Evolutionary conservation across 2,888 invertebrate genomes (phyloP), one percentile per base, ranked within the genome.

Genomic region (Alloscopus bannaensis): DNA sequence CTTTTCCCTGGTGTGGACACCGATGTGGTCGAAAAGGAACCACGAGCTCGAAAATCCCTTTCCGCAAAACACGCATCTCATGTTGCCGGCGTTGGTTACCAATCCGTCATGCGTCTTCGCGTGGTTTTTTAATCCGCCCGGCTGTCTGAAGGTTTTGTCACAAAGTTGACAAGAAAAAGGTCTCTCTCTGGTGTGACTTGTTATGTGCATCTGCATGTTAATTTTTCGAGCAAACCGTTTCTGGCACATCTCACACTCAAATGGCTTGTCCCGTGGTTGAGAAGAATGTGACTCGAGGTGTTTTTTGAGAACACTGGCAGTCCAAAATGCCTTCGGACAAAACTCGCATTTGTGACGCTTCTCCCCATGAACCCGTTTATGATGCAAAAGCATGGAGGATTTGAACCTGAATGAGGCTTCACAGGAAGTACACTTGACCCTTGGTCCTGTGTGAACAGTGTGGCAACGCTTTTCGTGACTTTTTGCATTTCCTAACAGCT

Each of bases 151-250:
- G 1, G 55, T 36, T 36, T 78, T 70, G 1, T 55, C 57, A 47
- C 78, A 78, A n/a, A 71, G 11, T 2, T 64, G 29, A 66, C 80
- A 80, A 22, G 50, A 55, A 20, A 52, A 75, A 3, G 75, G 80
- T 8, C 60, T 75, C 29, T 84, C 69, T 47, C 80, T 83, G 6
- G 80, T 81, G 69, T 88, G 88, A 55, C 86, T 87, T 71, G 87
- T 87, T 22, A 84, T 66, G 62, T 88, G 88, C 47, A 87, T 86
- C 13, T 84, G 85, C n/a, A 88, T 82, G 79, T 88, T 88, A 6
- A 87, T 86, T 62, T 86, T 87, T 0, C 88, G 86, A 22, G 87
- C 86, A 71, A 88, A 88, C 1, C 86, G 86, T 81, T 88, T 88
- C 11, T 59, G 66, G 28, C 80, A 80, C 40, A 40, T 13, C 8